Evolutionary conservation across 2,113 vertebrate genomes (phyloP).

Genomic region (Hyperopisus bebe): DNA sequence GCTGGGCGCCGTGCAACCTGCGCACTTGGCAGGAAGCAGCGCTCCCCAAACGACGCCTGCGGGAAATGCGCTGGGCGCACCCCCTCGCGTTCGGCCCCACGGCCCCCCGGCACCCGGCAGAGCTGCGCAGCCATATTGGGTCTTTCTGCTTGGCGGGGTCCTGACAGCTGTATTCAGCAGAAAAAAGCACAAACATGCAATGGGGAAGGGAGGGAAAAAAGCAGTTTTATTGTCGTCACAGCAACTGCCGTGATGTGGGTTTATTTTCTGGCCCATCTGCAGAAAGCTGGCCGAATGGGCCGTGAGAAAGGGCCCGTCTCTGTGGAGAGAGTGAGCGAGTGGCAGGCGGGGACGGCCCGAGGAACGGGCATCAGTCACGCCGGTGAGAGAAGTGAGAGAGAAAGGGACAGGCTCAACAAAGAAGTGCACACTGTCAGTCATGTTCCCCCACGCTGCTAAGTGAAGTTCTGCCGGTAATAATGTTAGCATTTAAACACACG

Average conservation of each 20-base stretch:
- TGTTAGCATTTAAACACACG: neutral
- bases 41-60: slow-evolving; percentile 53
- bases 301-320: neutral
- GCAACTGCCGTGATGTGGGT: slow-evolving; percentile 55
- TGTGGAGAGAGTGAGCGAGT: neutral
- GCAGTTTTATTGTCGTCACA: slow-evolving; percentile 37
- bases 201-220: slow-evolving; percentile 38
- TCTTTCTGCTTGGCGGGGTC: slow-evolving; percentile 55
- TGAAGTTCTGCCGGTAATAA: neutral
- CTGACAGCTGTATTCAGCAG: slow-evolving; percentile 56
- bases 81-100: slow-evolving; percentile 52
- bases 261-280: slow-evolving; percentile 59
- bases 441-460: neutral
- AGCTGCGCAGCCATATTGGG: slow-evolving; percentile 56
- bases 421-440: neutral
- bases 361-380: neutral
- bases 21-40: slow-evolving; percentile 58
- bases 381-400: neutral
- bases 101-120: slow-evolving; percentile 56
- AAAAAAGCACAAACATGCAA: slow-evolving; percentile 58
- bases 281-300: slow-evolving; percentile 39
- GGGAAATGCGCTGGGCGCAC: slow-evolving; percentile 52
- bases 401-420: neutral
- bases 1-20: slow-evolving; percentile 60
- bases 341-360: slow-evolving; percentile 11